Conservation (phyloP, 2,797 vertebrate genomes). For the Lateolabrax maculatus region DNA sequence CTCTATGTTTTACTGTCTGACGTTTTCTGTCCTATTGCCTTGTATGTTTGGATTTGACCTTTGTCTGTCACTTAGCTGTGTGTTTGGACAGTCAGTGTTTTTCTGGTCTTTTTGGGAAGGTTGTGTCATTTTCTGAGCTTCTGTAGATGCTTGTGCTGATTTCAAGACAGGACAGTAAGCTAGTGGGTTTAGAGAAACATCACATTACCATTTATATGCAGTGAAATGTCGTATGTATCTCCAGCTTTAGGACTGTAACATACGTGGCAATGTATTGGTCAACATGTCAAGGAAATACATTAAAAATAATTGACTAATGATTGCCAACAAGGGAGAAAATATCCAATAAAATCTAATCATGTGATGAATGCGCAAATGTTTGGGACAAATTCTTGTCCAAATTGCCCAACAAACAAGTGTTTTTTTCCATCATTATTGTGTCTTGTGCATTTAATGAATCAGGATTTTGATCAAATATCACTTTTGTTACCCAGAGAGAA, state of each 20-base stretch:
- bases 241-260: background rate
- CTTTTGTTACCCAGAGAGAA: background rate
- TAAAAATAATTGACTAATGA: no score
- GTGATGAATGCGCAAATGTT: background rate
- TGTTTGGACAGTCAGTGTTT: constrained; percentile 32
- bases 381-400: background rate
- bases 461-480: constrained; percentile 5
- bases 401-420: background rate
- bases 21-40: background rate
- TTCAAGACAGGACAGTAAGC: background rate
- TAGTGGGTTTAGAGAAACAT: background rate
- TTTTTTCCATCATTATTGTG: background rate
- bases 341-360: background rate
- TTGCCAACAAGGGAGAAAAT: background rate
- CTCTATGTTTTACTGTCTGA: background rate
- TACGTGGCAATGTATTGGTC: background rate
- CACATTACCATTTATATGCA: background rate
- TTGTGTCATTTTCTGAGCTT: constrained; percentile 6
- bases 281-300: background rate
- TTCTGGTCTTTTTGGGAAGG: background rate
- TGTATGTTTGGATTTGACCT: background rate
- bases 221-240: background rate
- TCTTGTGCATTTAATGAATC: background rate
- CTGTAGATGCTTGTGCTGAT: background rate
- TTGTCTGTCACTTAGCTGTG: background rate